Conservation (phyloP, 2,113 vertebrate genomes). For the Hippoglossus stenolepis region DNA sequence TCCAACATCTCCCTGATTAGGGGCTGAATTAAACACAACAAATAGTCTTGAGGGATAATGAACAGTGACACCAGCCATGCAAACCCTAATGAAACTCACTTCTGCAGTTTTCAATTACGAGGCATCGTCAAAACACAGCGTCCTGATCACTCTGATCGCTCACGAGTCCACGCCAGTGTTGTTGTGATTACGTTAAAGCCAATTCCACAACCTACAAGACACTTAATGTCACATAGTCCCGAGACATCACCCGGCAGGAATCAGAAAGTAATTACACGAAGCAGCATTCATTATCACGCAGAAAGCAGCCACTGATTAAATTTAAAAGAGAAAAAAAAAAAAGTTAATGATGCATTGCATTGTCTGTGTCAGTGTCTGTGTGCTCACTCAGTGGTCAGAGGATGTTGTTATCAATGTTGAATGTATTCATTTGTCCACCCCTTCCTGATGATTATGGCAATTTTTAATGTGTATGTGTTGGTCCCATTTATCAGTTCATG, state of each 20-base stretch:
- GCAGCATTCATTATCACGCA: constrained; percentile 54
- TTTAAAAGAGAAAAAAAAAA: constrained; percentile 32
- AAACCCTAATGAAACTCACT: constrained; percentile 45
- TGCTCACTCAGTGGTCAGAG: constrained; percentile 28
- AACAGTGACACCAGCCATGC: constrained; percentile 42
- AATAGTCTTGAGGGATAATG: constrained; percentile 51
- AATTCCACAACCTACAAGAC: constrained; percentile 43
- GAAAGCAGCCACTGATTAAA: constrained; percentile 45
- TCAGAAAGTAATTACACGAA: constrained; percentile 52
- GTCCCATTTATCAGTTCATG: constrained; percentile 73
- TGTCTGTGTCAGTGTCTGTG: background rate
- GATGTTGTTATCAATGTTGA: constrained; percentile 68
- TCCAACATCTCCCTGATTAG: constrained; percentile 57
- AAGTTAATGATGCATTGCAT: constrained; percentile 44
- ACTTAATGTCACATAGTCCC: constrained; percentile 49
- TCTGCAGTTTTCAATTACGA: constrained; percentile 54
- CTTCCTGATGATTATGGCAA: constrained; percentile 69
- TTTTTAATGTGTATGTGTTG: constrained; percentile 47
- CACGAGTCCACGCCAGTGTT: background rate
- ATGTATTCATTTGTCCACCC: constrained; percentile 66
- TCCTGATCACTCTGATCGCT: constrained; percentile 5
- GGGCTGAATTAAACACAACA: constrained; percentile 50
- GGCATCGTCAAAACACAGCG: constrained; percentile 3
- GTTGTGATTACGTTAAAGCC: constrained; percentile 39
- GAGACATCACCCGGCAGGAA: constrained; percentile 26